These are phyloP conservation scores for Lepidurus arcticus DNA, from an alignment of 1,140 invertebrate species.

Conservation along the genomic window DNA sequence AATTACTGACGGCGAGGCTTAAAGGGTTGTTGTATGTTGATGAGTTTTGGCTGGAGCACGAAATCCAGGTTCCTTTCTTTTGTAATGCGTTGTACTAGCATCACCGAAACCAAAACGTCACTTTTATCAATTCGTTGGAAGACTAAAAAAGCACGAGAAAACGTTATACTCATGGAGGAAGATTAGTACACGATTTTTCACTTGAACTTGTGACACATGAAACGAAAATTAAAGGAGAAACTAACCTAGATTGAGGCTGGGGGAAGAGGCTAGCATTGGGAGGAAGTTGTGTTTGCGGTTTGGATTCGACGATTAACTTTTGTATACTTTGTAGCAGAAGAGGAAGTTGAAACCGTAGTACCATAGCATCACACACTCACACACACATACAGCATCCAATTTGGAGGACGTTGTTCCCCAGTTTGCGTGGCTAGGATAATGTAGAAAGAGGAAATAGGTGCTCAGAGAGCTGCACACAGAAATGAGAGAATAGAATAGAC, in stretches of 20 bases:
- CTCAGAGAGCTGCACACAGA: slow-evolving; percentile 5
- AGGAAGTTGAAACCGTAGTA: neutral
- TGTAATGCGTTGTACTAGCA: too few relatives aligned
- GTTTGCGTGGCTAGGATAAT: neutral
- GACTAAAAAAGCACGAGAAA: neutral
- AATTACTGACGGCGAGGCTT: slow-evolving; percentile 7
- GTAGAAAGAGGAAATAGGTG: neutral
- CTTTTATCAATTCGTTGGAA: neutral
- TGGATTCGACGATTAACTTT: too few relatives aligned
- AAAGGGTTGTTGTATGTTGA: neutral
- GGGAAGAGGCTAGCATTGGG: too few relatives aligned
- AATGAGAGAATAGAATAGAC: slow-evolving; percentile 4
- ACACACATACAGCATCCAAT: slow-evolving; percentile 7
- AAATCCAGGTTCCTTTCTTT: neutral
- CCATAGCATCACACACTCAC: neutral
- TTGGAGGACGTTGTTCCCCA: slow-evolving; percentile 7
- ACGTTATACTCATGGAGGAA: neutral
- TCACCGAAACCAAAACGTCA: slow-evolving; percentile 20
- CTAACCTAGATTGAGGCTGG: too few relatives aligned
- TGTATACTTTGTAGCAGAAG: neutral
- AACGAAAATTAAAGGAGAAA: too few relatives aligned
- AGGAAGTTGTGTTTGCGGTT: too few relatives aligned
- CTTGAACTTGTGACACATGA: too few relatives aligned
- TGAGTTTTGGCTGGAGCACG: neutral
- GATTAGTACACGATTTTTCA: neutral